Percentiles rank a stretch among this genome's conserved stretches.
Conservation (phyloP, 2,113 vertebrate species). For the Sturnira hondurensis region DNA sequence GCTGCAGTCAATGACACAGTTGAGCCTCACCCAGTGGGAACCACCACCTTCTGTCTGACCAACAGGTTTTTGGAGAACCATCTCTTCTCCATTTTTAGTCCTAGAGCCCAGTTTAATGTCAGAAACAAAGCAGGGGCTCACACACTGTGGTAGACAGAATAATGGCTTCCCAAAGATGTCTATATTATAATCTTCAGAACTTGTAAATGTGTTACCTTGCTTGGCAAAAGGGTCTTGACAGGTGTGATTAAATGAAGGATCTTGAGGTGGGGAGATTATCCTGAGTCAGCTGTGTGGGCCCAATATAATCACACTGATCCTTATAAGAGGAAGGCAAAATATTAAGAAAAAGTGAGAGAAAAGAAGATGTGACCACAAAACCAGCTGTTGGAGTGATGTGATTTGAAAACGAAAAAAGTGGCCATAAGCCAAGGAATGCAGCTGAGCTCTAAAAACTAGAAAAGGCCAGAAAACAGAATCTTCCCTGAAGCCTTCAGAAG, state of each 20-base stretch:
- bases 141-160: background rate
- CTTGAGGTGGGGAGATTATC: background rate
- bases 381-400: background rate
- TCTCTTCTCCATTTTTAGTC: background rate
- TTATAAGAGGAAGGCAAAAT: background rate
- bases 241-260: background rate
- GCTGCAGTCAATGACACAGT: background rate
- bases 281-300: background rate
- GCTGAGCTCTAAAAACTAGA: background rate
- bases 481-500: background rate
- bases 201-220: background rate
- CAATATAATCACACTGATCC: background rate
- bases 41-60: background rate
- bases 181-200: background rate
- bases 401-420: background rate
- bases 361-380: background rate
- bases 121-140: background rate
- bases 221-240: background rate
- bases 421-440: background rate
- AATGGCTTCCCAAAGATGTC: background rate
- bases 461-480: background rate
- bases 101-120: background rate
- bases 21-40: background rate
- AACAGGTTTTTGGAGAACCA: background rate
- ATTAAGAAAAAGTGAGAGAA: background rate